Conservation (phyloP, 2,113 vertebrate genomes). For the Trichomycterus rosablanca region DNA sequence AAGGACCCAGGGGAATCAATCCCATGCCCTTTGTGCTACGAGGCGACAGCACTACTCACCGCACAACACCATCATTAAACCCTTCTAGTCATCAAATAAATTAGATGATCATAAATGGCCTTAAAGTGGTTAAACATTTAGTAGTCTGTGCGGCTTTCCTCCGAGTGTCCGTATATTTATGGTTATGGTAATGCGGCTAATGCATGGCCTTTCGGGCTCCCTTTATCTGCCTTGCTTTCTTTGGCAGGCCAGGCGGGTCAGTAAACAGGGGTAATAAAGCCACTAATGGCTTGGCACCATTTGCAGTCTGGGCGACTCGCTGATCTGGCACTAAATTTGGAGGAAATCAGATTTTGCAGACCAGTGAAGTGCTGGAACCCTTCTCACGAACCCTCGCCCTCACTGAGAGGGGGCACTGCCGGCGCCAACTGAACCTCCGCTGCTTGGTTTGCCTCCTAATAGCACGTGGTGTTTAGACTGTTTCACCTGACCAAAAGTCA, state of each 20-base stretch:
- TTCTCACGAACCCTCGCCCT: slow-evolving; percentile 35
- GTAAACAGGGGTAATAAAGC: slow-evolving; percentile 14
- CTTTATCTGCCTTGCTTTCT: neutral
- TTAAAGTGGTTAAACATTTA: no score
- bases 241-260: slow-evolving; percentile 10
- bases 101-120: no score
- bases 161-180: no score
- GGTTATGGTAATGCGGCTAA: no score
- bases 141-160: no score
- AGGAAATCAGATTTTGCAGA: slow-evolving; percentile 48
- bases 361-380: slow-evolving; percentile 21
- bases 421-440: slow-evolving; percentile 23
- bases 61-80: no score
- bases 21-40: no score
- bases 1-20: no score
- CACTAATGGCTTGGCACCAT: slow-evolving; percentile 24
- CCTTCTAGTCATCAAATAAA: no score
- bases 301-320: slow-evolving; percentile 30
- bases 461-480: slow-evolving; percentile 20
- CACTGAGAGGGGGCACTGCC: slow-evolving; percentile 13
- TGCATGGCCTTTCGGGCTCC: neutral
- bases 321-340: slow-evolving; percentile 23
- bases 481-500: no score
- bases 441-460: slow-evolving; percentile 33
- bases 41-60: no score